These are phyloP conservation scores for Troilus luridus DNA, from an alignment of 2,888 invertebrate species.

Conservation along the genomic window DNA sequence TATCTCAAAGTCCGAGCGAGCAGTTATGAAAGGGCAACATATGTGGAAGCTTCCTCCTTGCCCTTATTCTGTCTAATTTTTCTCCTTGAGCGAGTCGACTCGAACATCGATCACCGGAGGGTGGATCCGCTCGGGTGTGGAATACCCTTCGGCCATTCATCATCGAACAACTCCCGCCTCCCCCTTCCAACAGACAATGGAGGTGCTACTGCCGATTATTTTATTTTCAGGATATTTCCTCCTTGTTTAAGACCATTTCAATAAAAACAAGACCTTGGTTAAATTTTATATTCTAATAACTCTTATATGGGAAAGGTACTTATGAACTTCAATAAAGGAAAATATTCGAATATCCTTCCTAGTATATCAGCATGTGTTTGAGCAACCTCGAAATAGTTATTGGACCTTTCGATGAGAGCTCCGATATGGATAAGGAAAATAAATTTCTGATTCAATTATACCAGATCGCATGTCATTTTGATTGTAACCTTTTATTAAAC, in stretches of 20 bases:
- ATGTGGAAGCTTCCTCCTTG: background rate
- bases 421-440: too few relatives aligned
- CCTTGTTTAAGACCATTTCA: background rate
- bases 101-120: background rate
- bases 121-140: constrained; percentile 8
- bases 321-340: too few relatives aligned
- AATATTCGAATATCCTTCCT: too few relatives aligned
- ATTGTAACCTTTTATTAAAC: too few relatives aligned
- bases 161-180: background rate
- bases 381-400: too few relatives aligned
- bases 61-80: constrained; percentile 25
- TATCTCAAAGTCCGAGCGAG: background rate
- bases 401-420: too few relatives aligned
- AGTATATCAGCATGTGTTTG: too few relatives aligned
- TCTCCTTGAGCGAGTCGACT: constrained; percentile 7
- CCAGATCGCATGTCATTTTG: too few relatives aligned
- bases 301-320: too few relatives aligned
- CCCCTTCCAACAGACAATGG: background rate
- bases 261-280: too few relatives aligned
- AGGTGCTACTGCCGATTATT: background rate
- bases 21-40: constrained; percentile 5
- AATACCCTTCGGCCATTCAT: constrained; percentile 25
- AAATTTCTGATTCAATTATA: too few relatives aligned
- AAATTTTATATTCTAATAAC: too few relatives aligned
- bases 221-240: background rate